Evolutionary conservation across 2,888 invertebrate genomes (phyloP), one percentile per base, ranked within the genome.

Genomic region (Parnassius glacialis): DNA sequence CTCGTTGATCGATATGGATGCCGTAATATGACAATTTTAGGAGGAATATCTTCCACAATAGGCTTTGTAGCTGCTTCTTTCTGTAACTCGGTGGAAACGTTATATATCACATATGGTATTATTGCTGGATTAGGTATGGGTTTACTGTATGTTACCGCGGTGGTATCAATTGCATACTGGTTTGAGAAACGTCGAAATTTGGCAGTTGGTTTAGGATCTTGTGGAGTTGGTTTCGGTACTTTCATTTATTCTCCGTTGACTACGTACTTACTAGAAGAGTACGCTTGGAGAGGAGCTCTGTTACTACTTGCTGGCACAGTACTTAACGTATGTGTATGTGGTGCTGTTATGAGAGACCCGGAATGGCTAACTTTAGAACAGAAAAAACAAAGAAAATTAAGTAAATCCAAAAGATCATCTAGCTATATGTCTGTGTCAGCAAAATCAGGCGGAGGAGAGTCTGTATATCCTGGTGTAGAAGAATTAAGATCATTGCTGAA

Each of bases 131-230:
- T 97, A 53, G 97, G 97, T 2, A 92, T 97, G 81, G 96, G 97
- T 3, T 83, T 96, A 52, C 94, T 96, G 68, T 97, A 97, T 81
- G 97, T 97, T 7, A 96, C 97, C 9, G 97, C 97, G 12, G 97
- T 97, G 7, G 97, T 97, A 11, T 96, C 96, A 58, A 96, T 98
- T 60, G 97, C 97, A 0, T 97, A 96, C 82, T 98, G 97, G 95
- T 98, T 98, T 83, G 97, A 97, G 73, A 96, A 96, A 80, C 95
- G 95, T 73, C 93, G 97, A 43, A 96, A 96, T 48, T 92, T 97
- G 70, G 97, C 97, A 10, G 97, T 97, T 3, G 96, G 97, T 41
- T 90, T 97, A 58, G 96, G 97, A 0, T 97, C 97, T 0, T 97
- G 97, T 73, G 97, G 97, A 55, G 97, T 97, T 1, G 97, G 97